A percentile compares a stretch with the other conserved stretches of the same genome.
These are phyloP conservation scores for Nomada goodeniana DNA, from an alignment of 2,888 invertebrate species.

Conservation along the genomic window DNA sequence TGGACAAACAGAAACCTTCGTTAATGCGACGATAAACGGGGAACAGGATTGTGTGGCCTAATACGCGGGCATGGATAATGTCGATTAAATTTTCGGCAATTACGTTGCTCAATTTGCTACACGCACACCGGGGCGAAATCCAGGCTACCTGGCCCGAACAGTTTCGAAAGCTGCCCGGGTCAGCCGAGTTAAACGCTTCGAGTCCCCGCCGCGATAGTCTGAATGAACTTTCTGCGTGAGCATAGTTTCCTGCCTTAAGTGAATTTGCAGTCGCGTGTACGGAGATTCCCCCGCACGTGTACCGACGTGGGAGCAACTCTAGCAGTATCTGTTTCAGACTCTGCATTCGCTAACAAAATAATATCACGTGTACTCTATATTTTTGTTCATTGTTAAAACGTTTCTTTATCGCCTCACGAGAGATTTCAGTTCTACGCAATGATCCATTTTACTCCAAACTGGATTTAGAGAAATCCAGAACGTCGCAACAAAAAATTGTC, in stretches of 20 bases:
- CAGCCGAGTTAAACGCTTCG: slow-evolving; percentile 61
- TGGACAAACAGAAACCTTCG: slow-evolving; percentile 31
- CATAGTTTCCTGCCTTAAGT: slow-evolving; percentile 63
- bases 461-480: too few species aligned
- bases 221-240: slow-evolving; percentile 49
- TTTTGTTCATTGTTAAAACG: too few species aligned
- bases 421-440: too few species aligned
- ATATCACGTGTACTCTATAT: too few species aligned
- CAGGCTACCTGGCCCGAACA: slow-evolving; percentile 12
- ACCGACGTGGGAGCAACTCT: slow-evolving; percentile 32
- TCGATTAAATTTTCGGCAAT: slow-evolving; percentile 55
- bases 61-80: slow-evolving; percentile 32
- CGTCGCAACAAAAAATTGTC: too few species aligned
- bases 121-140: slow-evolving; percentile 33
- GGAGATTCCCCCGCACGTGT: slow-evolving; percentile 35
- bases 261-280: slow-evolving; percentile 52
- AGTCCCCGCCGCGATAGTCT: slow-evolving; percentile 37
- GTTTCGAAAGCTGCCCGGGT: slow-evolving; percentile 59
- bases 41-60: neutral
- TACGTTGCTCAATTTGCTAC: slow-evolving; percentile 48
- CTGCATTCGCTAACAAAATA: slow-evolving; percentile 1
- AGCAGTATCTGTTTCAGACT: slow-evolving; percentile 28
- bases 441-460: too few species aligned
- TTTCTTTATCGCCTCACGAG: too few species aligned
- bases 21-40: slow-evolving; percentile 8